Percentiles rank a stretch among this genome's conserved stretches.
Evolutionary conservation across 2,113 vertebrate genomes (phyloP).

Genomic region (Cyprinodon tularosa): DNA sequence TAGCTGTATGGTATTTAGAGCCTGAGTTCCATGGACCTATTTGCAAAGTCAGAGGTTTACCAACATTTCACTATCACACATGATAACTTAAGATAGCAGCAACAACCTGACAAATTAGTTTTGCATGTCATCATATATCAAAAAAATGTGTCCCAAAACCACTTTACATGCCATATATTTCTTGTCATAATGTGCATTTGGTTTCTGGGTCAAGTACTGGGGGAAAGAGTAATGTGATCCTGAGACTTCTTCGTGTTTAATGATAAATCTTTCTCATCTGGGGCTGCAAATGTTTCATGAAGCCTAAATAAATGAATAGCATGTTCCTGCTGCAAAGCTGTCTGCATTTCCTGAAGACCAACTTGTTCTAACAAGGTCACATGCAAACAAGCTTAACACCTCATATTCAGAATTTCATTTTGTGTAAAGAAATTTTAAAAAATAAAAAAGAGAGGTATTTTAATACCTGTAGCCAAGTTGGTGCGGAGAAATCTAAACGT

Average conservation of each 20-base stretch:
- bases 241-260: constrained; percentile 45
- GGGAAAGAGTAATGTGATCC: constrained; percentile 20
- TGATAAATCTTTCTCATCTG: constrained; percentile 68
- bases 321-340: constrained; percentile 23
- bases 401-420: not conserved
- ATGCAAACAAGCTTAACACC: constrained; percentile 13
- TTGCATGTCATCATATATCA: constrained; percentile 32
- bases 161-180: not conserved
- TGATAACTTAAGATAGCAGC: constrained; percentile 17
- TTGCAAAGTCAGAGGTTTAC: constrained; percentile 21
- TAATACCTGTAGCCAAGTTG: not conserved
- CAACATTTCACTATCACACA: constrained; percentile 8
- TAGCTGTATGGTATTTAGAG: not conserved
- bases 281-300: constrained; percentile 66
- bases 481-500: not conserved
- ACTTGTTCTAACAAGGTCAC: constrained; percentile 42
- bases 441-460: not conserved
- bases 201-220: constrained; percentile 64
- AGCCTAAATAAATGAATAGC: constrained; percentile 68
- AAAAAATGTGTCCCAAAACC: constrained; percentile 32
- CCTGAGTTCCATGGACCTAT: constrained; percentile 7
- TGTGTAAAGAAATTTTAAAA: not conserved
- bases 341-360: constrained; percentile 20
- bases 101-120: constrained; percentile 34
- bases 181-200: not conserved